Base-by-base conservation (phyloP, 2,797 vertebrate species). In the Vireo griseus region DNA sequence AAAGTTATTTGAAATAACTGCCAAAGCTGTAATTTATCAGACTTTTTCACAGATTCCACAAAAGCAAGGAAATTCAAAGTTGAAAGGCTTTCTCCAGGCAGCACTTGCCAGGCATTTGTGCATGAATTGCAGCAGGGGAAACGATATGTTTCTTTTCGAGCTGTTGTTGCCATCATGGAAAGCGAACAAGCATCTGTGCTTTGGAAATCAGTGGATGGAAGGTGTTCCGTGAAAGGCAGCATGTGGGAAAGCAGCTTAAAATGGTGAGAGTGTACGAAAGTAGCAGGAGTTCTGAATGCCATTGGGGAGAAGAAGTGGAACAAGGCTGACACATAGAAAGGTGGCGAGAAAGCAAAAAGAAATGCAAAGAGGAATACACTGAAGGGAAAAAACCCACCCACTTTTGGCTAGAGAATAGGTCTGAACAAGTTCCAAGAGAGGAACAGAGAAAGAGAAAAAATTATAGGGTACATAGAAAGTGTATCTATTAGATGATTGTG, bases 251-350 rank as follows among this genome's bases (percentile, higher is more conserved):
- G 89, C 37, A 26, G 90, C 90, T 95, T 97, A 88, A 97, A 95
- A 84, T 91, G 82, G 79, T 91, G 94, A 93, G 69, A 83, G 79
- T 62, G 73, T 91, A 96, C 7, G 48, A 91, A 95, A 95, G 94
- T 86, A 95, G 94, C 94, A 96, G 92, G 91, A 96, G 92, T 91
- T 96, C 81, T 96, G 94, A 95, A 96, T 96, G 91, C 94, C 91
- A 89, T 1, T 54, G 45, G 72, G 81, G 85, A 96, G 85, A 75
- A 94, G 91, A 96, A 93, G 62, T 94, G 87, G 94, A 96, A 89
- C 89, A 85, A 96, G 93, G 84, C 95, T 96, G 92, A 96, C 94
- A 93, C 94, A 91, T 95, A 88, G 94, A 91, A 97, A 93, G 94
- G 86, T 96, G 92, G 68, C 1, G 26, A 95, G 92, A 95, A 97